Evolutionary conservation across 1,140 invertebrate genomes (phyloP).

Genomic region (Bombus ignitus): DNA sequence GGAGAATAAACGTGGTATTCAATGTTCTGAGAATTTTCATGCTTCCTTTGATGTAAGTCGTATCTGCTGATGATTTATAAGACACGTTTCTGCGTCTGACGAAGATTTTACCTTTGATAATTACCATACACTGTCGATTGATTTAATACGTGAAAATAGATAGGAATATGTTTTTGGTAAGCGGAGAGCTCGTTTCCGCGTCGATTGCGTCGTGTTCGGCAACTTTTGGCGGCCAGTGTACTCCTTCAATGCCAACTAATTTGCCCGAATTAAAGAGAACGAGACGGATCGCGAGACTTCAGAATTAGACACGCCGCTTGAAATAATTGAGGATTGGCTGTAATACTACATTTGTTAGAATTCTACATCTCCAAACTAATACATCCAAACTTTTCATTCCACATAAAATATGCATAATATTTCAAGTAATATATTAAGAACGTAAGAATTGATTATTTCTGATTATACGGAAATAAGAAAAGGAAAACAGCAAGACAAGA

Average conservation of each 20-base stretch:
- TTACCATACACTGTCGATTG: not conserved
- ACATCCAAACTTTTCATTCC: not conserved
- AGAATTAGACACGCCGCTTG: constrained; percentile 24
- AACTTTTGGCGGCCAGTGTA: constrained; percentile 27
- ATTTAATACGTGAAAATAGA: too few species aligned
- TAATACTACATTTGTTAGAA: not conserved
- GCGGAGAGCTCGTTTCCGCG: not conserved
- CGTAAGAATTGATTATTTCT: not conserved
- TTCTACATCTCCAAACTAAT: not conserved
- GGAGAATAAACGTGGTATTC: too few species aligned
- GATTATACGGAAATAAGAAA: not conserved
- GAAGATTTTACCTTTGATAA: not conserved
- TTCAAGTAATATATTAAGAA: not conserved
- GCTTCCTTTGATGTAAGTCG: too few species aligned
- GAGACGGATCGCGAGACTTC: constrained; percentile 30
- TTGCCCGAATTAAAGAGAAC: constrained; percentile 46
- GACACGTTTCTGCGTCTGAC: too few species aligned
- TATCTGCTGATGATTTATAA: not conserved
- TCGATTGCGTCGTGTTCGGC: not conserved
- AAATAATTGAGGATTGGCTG: constrained; percentile 11
- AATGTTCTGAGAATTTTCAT: too few species aligned
- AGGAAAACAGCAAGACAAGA: not conserved
- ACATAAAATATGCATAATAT: not conserved
- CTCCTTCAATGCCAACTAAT: constrained; percentile 39
- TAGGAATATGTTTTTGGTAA: not conserved